Conservation (phyloP, 2,888 invertebrate genomes). For the Elmis aenea region DNA sequence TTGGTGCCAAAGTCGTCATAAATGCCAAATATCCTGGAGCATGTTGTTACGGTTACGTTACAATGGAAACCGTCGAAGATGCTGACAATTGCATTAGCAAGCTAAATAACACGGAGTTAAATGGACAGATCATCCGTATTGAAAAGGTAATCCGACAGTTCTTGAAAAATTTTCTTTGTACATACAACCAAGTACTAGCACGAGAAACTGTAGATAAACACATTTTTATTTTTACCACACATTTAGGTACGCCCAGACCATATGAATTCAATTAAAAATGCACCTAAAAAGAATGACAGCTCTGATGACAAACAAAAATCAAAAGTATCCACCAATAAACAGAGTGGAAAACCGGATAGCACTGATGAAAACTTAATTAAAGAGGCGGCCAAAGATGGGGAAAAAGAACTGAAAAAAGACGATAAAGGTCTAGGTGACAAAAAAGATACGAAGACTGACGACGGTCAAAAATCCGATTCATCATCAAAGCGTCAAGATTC, state of each 20-base stretch:
- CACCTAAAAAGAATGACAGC: constrained; percentile 12
- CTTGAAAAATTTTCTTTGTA: no score
- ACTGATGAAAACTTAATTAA: constrained; percentile 17
- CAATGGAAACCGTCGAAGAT: constrained; percentile 86
- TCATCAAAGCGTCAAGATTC: constrained; percentile 8
- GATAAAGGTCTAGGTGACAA: constrained; percentile 22
- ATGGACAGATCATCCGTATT: constrained; percentile 91
- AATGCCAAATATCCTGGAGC: constrained; percentile 90
- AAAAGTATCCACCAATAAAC: background rate
- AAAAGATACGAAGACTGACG: constrained; percentile 16
- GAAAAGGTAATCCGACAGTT: no score
- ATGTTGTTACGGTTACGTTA: constrained; percentile 93
- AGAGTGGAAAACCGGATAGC: constrained; percentile 7
- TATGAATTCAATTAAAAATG: constrained; percentile 34
- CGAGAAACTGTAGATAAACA: no score
- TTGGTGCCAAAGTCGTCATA: constrained; percentile 94
- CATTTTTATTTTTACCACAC: no score
- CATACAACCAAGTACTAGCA: no score
- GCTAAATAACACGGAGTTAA: constrained; percentile 87
- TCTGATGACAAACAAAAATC: background rate
- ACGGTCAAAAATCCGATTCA: constrained; percentile 15
- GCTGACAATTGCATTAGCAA: constrained; percentile 87
- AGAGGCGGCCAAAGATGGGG: constrained; percentile 25
- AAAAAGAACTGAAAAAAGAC: constrained; percentile 20
- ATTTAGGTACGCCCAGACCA: constrained; percentile 41